Percentiles rank a stretch among this genome's conserved stretches.
These are phyloP conservation scores for Leptocoma aspasia DNA, from an alignment of 2,113 vertebrate genomes.

Conservation along the genomic window DNA sequence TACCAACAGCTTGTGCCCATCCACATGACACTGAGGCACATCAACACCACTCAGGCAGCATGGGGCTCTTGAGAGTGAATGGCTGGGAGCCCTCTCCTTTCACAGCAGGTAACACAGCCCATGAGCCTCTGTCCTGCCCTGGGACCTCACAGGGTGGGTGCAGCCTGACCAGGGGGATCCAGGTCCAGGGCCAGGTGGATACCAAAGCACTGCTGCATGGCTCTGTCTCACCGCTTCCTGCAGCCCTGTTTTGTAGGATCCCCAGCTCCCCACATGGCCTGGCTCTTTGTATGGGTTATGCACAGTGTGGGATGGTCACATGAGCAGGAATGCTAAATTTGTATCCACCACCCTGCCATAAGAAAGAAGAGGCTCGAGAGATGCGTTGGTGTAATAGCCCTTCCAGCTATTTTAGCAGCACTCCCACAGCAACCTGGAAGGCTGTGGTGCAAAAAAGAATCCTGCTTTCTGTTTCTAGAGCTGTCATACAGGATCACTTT, in stretches of 20 bases:
- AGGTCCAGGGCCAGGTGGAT: fast-evolving
- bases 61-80: background rate
- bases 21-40: fast-evolving
- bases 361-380: background rate
- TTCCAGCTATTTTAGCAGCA: background rate
- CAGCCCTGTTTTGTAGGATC: background rate
- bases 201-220: fast-evolving
- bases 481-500: background rate
- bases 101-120: background rate
- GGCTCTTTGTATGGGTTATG: background rate
- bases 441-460: background rate
- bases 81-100: background rate
- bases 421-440: background rate
- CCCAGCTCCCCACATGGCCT: background rate
- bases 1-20: background rate
- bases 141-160: fast-evolving
- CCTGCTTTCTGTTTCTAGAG: background rate
- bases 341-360: background rate
- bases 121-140: background rate
- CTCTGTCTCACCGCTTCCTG: fast-evolving
- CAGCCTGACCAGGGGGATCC: background rate
- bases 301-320: background rate
- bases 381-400: background rate
- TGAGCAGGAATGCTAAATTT: slow-evolving; percentile 22
- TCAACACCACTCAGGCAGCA: fast-evolving